Evolutionary conservation across 2,888 invertebrate species (phyloP), one percentile per base, ranked within the genome.

Genomic region (Dinocampus coccinellae): DNA sequence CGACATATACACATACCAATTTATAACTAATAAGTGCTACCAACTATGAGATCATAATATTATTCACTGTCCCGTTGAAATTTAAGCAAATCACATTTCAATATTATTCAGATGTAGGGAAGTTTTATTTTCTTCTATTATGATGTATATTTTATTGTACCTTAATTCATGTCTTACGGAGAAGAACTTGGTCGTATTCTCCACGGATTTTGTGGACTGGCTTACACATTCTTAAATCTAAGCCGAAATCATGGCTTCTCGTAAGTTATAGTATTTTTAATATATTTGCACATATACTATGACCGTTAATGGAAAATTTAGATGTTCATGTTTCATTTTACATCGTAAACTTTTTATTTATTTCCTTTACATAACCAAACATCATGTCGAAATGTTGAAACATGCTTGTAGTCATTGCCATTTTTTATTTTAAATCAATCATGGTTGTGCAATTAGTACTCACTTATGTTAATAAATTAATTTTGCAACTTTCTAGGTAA

Each of bases 401-500:
- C 85, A 85, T 85, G 85, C 82, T 84, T 81, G 79, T 82, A 73
- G 77, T 78, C 29, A 80, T 80, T 78, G 77, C 65, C 47, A 61
- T 72, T 73, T 69, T 71, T 36, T 55, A 57, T 55, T 55, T 61
- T 22, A 53, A 33, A 58, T 34, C 20, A 26, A 57, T 24, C 42
- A 39, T 29, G 26, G n/a, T 47, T 22, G 39, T 57, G 13, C 39
- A 39, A 33, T 69, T 47, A 20, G 36, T 22, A 33, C 29, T 26
- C 63, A 53, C 4, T 61, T 10, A 29, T 67, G 39, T n/a, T 69
- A 1, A n/a, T 34, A 24, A 22, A 52, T 24, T 60, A 42, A 24
- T 13, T 63, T 57, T 57, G 47, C 64, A 81, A 74, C 72, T 80
- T 71, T 65, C 82, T 67, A 90, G 94, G 94, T 91, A 89, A 96